Conservation (phyloP, 2,113 vertebrate species). For the Tricholaema leucomelas region DNA sequence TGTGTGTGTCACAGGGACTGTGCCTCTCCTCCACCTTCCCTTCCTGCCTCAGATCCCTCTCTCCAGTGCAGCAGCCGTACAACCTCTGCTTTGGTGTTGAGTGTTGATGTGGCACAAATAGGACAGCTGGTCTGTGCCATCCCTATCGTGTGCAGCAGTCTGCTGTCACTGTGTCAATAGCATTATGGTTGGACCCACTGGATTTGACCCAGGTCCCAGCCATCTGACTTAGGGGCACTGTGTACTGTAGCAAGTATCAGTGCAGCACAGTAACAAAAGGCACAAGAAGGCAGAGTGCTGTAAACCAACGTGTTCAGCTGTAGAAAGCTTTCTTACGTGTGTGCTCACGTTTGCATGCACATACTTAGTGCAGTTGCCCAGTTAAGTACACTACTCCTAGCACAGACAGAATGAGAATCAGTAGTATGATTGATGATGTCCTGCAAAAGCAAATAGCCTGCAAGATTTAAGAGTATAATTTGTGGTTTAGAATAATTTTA, state of each 20-base stretch:
- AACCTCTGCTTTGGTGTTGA: not conserved
- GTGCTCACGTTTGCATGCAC: not conserved
- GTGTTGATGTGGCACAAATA: not conserved
- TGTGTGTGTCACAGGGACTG: fast-evolving
- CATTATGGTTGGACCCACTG: not conserved
- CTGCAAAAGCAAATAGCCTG: not conserved
- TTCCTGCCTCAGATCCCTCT: not conserved
- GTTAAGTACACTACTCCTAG: not conserved
- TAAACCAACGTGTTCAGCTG: fast-evolving
- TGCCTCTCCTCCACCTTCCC: not conserved
- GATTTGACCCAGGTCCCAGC: not conserved
- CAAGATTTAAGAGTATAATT: not conserved
- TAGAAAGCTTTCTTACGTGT: not conserved
- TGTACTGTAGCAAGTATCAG: not conserved
- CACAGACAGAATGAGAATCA: not conserved
- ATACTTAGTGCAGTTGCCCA: not conserved
- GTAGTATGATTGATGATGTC: not conserved
- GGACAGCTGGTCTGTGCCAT: not conserved
- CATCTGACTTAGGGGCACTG: not conserved
- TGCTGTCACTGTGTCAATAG: not conserved
- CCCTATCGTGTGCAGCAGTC: not conserved
- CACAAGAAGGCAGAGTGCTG: not conserved
- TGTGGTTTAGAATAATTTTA: not conserved
- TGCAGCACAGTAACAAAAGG: not conserved
- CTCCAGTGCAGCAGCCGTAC: not conserved